phyloP scores from a whole-genome alignment of 2,888 invertebrate species.

The Archips crataeganus region DNA sequence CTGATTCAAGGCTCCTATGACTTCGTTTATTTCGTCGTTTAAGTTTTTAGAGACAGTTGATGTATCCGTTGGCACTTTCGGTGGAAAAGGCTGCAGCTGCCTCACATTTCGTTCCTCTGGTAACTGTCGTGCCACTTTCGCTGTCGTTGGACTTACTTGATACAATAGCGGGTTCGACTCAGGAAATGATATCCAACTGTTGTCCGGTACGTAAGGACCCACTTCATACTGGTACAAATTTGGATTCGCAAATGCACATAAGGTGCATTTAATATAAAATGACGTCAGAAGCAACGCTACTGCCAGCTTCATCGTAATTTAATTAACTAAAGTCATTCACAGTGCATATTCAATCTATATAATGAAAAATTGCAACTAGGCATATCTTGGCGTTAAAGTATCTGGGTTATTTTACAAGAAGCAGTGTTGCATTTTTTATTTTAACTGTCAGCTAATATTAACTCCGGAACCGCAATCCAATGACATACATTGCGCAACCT shows the following conservation, averaged over 20 bases:
- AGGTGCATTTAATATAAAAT: constrained; percentile 45
- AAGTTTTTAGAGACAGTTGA: constrained; percentile 45
- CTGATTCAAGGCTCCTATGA: constrained; percentile 57
- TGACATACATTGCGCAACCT: constrained; percentile 80
- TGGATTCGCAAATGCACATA: constrained; percentile 37
- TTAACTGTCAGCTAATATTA: constrained; percentile 77
- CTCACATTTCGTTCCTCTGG: constrained; percentile 37
- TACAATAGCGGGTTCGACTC: constrained; percentile 32
- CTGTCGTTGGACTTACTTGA: constrained; percentile 21
- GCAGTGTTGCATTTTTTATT: constrained; percentile 60
- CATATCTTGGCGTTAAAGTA: constrained; percentile 52
- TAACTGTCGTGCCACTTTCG: constrained; percentile 42
- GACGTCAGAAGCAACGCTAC: constrained; percentile 52
- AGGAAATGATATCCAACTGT: constrained; percentile 37
- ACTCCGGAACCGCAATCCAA: constrained; percentile 78
- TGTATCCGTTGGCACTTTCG: constrained; percentile 46
- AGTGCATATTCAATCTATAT: constrained; percentile 45
- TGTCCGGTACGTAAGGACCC: constrained; percentile 50
- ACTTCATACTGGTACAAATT: constrained; percentile 55
- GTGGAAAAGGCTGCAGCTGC: constrained; percentile 43
- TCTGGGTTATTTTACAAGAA: constrained; percentile 55
- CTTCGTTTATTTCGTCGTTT: constrained; percentile 53
- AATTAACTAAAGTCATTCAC: constrained; percentile 49
- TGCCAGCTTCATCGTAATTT: constrained; percentile 58
- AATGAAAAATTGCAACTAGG: constrained; percentile 54